Conservation (phyloP, 2,113 vertebrate genomes). For the Oostethus manadensis region DNA sequence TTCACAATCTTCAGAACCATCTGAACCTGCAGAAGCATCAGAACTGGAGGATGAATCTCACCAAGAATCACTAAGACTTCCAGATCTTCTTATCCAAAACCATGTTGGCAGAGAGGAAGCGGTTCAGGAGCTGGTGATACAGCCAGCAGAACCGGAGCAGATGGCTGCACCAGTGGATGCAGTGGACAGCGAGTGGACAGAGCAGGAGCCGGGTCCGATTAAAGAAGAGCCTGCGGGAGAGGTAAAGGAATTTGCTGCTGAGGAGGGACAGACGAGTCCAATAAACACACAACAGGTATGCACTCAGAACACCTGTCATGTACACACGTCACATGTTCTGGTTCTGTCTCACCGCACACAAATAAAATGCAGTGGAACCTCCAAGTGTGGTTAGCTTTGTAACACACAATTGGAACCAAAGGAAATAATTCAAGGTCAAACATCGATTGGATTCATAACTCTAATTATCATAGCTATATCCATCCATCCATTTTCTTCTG, state of each 20-base stretch:
- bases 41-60: neutral
- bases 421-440: too few species aligned
- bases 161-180: neutral
- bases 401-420: too few species aligned
- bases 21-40: neutral
- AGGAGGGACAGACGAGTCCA: neutral
- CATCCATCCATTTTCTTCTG: too few species aligned
- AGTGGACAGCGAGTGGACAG: neutral
- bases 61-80: neutral
- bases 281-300: conserved; percentile 1
- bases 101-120: too few species aligned
- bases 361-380: too few species aligned
- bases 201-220: neutral
- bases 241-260: neutral
- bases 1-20: neutral
- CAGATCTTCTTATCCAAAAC: neutral
- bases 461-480: too few species aligned
- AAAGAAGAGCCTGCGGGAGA: neutral
- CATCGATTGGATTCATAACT: too few species aligned
- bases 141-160: too few species aligned
- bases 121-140: too few species aligned
- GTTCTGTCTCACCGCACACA: neutral
- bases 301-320: neutral
- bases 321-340: neutral
- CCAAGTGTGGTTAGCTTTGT: too few species aligned